phyloP scores from a whole-genome alignment of 2,113 vertebrate genomes.

The Halichoeres trimaculatus region DNA sequence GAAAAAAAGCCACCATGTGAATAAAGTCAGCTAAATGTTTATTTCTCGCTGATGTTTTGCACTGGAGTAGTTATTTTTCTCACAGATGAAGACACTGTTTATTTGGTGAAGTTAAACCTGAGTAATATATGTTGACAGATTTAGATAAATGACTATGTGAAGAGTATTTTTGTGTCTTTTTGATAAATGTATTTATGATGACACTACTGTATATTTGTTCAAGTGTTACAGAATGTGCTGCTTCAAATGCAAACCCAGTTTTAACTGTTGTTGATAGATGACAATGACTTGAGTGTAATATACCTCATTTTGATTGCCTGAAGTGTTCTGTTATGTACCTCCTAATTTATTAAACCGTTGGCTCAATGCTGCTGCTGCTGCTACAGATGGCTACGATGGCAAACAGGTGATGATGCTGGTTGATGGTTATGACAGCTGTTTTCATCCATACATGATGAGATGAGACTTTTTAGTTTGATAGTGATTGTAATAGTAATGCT shows the following conservation, averaged over 20 bases:
- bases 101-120: conserved; percentile 11
- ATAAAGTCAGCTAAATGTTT: background rate
- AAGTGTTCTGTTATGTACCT: conserved; percentile 56
- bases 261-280: conserved; percentile 43
- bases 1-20: background rate
- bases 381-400: conserved; percentile 26
- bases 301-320: conserved; percentile 63
- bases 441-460: background rate
- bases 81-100: conserved; percentile 20
- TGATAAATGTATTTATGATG: conserved; percentile 54
- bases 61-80: conserved; percentile 40
- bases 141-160: conserved; percentile 56
- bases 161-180: conserved; percentile 74
- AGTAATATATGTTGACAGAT: conserved; percentile 29
- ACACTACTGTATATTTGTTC: conserved; percentile 26
- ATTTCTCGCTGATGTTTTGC: conserved; percentile 42
- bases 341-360: conserved; percentile 47
- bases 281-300: conserved; percentile 55
- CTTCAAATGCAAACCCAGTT: conserved; percentile 56
- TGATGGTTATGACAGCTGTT: conserved; percentile 16
- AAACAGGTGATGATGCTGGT: background rate
- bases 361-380: conserved; percentile 35
- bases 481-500: conserved; percentile 24
- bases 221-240: conserved; percentile 70
- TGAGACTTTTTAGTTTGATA: conserved; percentile 1